Evolutionary conservation across 2,888 invertebrate species (phyloP).

Genomic region (Autographa gamma): DNA sequence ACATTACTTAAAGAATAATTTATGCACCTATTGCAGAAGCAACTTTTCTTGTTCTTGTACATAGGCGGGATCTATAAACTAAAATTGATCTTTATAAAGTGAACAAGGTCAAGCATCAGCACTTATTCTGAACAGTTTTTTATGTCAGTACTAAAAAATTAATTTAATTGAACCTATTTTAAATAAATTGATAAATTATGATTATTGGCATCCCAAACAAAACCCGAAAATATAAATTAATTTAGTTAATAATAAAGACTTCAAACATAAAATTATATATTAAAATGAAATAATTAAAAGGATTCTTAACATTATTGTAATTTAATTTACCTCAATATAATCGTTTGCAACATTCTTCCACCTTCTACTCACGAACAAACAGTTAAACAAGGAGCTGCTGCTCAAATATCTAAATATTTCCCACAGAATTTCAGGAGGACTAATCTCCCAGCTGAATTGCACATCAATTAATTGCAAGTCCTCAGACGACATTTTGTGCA

Average conservation of each 20-base stretch:
- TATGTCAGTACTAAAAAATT: too few relatives aligned
- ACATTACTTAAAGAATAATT: not conserved
- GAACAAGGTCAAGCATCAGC: too few relatives aligned
- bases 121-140: too few relatives aligned
- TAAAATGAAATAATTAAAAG: too few relatives aligned
- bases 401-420: slow-evolving; percentile 64
- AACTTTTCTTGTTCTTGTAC: not conserved
- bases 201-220: too few relatives aligned
- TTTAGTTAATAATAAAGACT: not conserved
- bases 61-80: too few relatives aligned
- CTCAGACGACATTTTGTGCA: not conserved
- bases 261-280: not conserved
- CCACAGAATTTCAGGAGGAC: slow-evolving; percentile 67
- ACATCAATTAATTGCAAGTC: slow-evolving; percentile 1
- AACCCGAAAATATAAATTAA: too few relatives aligned
- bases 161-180: too few relatives aligned
- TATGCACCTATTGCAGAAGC: not conserved
- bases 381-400: slow-evolving; percentile 59
- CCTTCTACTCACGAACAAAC: slow-evolving; percentile 64
- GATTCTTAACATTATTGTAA: not conserved
- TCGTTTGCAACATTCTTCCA: slow-evolving; percentile 66
- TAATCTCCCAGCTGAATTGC: slow-evolving; percentile 55
- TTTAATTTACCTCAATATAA: slow-evolving; percentile 62
- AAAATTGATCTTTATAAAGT: too few relatives aligned
- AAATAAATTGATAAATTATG: too few relatives aligned